These are phyloP conservation scores for Drosophila orena DNA, from an alignment of 1,140 invertebrate species.

Conservation along the genomic window DNA sequence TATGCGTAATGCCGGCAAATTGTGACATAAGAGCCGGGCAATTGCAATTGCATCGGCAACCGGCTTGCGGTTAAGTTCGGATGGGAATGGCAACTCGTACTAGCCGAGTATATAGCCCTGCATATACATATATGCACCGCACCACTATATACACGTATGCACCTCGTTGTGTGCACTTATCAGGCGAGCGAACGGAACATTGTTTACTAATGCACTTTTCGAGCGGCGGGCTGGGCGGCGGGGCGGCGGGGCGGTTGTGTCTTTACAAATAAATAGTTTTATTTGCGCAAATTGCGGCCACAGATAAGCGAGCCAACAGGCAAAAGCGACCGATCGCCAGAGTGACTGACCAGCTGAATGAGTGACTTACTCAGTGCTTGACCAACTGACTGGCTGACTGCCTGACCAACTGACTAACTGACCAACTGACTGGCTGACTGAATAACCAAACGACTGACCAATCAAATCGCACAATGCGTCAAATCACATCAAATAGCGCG, in stretches of 20 bases:
- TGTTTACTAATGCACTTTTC: constrained; percentile 66
- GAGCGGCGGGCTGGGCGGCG: neutral
- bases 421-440: constrained; percentile 10
- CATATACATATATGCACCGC: constrained; percentile 17
- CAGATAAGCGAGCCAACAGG: constrained; percentile 53
- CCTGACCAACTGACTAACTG: constrained; percentile 14
- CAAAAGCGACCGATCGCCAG: constrained; percentile 39
- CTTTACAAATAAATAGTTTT: constrained; percentile 74
- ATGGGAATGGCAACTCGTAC: constrained; percentile 1
- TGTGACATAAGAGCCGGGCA: constrained; percentile 30
- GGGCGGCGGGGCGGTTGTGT: constrained; percentile 15
- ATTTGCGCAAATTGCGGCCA: constrained; percentile 78
- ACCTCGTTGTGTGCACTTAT: constrained; percentile 35
- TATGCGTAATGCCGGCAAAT: constrained; percentile 64
- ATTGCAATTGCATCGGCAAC: constrained; percentile 35
- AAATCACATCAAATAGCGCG: constrained; percentile 70
- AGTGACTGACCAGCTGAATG: constrained; percentile 18
- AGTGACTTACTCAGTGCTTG: constrained; percentile 2
- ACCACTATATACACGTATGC: constrained; percentile 27
- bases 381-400: constrained; percentile 2
- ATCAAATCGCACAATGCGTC: constrained; percentile 69
- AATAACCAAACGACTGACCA: constrained; percentile 40
- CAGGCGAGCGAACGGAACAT: constrained; percentile 59
- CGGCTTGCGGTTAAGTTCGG: constrained; percentile 38
- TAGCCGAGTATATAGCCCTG: constrained; percentile 8